Conservation (phyloP, 2,888 invertebrate genomes). For the Cacoxenus indagator region DNA sequence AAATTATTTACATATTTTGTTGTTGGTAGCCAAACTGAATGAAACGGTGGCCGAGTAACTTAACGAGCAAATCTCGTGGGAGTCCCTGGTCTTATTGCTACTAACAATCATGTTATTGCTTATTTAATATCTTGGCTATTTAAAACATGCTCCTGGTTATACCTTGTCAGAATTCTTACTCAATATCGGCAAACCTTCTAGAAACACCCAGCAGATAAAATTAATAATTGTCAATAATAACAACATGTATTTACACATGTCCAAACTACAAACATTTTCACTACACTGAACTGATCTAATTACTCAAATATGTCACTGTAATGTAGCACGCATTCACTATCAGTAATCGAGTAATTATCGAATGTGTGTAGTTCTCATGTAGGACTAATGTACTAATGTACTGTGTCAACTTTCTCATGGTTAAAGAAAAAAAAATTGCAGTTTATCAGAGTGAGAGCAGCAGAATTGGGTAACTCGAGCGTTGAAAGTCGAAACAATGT, state of each 20-base stretch:
- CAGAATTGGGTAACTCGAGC: neutral
- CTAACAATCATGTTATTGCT: no score
- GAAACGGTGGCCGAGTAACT: no score
- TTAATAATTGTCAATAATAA: neutral
- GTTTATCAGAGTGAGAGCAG: neutral
- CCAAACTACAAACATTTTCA: neutral
- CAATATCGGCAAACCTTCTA: no score
- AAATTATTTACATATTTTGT: no score
- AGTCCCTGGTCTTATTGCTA: no score
- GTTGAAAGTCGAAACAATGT: neutral
- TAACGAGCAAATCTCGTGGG: no score
- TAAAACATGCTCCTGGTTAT: no score
- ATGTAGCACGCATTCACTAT: neutral
- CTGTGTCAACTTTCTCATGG: constrained; percentile 13
- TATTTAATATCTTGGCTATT: no score
- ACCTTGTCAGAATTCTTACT: no score
- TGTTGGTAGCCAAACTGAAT: no score
- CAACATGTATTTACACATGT: neutral
- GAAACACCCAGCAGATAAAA: no score
- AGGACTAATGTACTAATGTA: neutral
- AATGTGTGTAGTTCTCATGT: neutral
- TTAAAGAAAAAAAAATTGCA: neutral
- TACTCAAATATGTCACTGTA: neutral
- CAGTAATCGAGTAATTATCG: neutral
- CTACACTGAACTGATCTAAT: neutral